phyloP scores from a whole-genome alignment of 2,797 vertebrate species.

The Artibeus lituratus region DNA sequence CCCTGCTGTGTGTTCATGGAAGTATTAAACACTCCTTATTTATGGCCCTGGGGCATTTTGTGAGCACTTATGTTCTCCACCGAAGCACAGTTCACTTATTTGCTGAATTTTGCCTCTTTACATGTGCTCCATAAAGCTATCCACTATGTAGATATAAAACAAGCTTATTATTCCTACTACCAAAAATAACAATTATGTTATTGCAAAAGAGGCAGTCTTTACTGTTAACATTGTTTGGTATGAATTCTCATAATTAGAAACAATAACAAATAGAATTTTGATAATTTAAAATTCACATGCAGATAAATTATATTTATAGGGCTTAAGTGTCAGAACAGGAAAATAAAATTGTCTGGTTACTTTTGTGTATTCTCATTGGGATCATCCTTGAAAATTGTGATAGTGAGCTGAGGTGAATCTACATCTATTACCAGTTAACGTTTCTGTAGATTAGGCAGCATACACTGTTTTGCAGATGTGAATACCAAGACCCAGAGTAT shows the following conservation, averaged over 20 bases:
- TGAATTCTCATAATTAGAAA: background rate
- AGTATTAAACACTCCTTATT: background rate
- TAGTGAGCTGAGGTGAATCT: background rate
- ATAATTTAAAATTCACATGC: background rate
- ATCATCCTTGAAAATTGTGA: background rate
- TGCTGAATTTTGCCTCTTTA: conserved; percentile 18
- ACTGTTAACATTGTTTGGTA: background rate
- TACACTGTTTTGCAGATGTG: background rate
- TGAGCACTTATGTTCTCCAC: background rate
- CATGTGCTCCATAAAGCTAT: background rate
- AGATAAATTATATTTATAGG: conserved; percentile 16
- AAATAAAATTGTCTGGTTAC: background rate
- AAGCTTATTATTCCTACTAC: background rate
- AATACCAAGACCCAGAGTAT: background rate
- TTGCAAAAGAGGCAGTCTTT: background rate
- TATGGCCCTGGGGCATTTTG: background rate
- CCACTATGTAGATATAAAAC: background rate
- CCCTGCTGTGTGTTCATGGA: background rate
- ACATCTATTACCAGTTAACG: background rate
- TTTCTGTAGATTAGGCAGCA: background rate
- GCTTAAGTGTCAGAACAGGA: conserved; percentile 47
- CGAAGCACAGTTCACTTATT: background rate
- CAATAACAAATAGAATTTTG: background rate
- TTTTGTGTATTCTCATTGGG: background rate
- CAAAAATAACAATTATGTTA: background rate